Evolutionary conservation across 2,113 vertebrate species (phyloP).

Genomic region (Marcusenius ussheri): DNA sequence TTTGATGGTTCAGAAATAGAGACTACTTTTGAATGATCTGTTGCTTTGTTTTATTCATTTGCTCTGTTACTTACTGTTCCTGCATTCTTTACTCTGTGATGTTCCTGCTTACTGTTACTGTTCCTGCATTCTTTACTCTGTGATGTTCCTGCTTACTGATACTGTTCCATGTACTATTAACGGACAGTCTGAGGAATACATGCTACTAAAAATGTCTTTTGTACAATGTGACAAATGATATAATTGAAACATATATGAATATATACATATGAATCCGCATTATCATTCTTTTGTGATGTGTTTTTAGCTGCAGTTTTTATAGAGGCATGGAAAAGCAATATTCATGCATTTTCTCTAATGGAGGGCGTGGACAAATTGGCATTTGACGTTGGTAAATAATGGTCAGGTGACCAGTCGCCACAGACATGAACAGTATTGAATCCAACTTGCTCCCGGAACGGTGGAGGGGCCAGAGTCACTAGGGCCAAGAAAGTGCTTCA

Average conservation of each 20-base stretch:
- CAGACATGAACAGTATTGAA: background rate
- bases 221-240: background rate
- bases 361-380: background rate
- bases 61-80: background rate
- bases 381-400: constrained; percentile 4
- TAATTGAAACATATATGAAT: background rate
- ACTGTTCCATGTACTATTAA: background rate
- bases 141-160: background rate
- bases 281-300: background rate
- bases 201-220: background rate
- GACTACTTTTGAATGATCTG: background rate
- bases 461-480: constrained; percentile 40
- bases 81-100: too few species aligned
- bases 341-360: background rate
- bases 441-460: background rate
- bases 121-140: too few species aligned
- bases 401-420: background rate
- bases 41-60: background rate
- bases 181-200: background rate
- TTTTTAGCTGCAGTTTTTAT: background rate
- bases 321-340: background rate
- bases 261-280: background rate
- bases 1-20: background rate
- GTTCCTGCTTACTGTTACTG: background rate
- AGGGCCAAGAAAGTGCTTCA: constrained; percentile 49